Evolutionary conservation across 92 coral and sea anemone genomes (phyloP), one percentile per base, ranked within the genome.

Genomic region (Pocillopora grandis): DNA sequence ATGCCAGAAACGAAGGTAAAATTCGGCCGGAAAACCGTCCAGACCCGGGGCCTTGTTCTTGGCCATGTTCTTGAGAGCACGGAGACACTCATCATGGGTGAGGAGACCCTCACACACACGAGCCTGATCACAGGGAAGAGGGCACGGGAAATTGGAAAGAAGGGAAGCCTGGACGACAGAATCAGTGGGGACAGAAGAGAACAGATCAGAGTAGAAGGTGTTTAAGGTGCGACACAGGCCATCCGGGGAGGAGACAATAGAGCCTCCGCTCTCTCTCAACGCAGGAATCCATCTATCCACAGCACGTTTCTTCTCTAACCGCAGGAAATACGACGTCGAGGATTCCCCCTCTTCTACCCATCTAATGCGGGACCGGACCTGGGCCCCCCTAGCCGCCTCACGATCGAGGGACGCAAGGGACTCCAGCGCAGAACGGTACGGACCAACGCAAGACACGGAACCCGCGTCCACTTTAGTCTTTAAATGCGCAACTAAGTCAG

Each of bases 1-100:
- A 12, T 87, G 68, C 97, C 97, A 90, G 52, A 93, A 89, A 1
- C n/a, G 21, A 0, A 56, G 0, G 60, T 90, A 93, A 62, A 91
- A 90, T 66, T 90, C 94, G 12, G 71, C 81, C 0, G 97, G 94
- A 2, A 93, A 79, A 0, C 93, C 93, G 64, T 90, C 96, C 1
- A 77, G 5, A 1, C 91, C 96, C 2, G 92, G 93, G 0, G 90
- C 18, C 35, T 90, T 90, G 36, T n/a, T 20, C 0, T 23, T 23
- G 0, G 85, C 58, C 89, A 93, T 90, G 16, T 81, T 81, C 2
- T 59, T 17, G 9, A 93, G 72, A 2, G 92, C 92, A 3, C 1
- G 0, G 0, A 31, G 59, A 16, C 88, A 85, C 76, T 93, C 97
- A 2, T 60, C 71, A 1, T 23, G 6, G 0, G 88, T 36, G 35